Base-by-base conservation (phyloP, 2,888 invertebrate species). In the Dusona sp. region DNA sequence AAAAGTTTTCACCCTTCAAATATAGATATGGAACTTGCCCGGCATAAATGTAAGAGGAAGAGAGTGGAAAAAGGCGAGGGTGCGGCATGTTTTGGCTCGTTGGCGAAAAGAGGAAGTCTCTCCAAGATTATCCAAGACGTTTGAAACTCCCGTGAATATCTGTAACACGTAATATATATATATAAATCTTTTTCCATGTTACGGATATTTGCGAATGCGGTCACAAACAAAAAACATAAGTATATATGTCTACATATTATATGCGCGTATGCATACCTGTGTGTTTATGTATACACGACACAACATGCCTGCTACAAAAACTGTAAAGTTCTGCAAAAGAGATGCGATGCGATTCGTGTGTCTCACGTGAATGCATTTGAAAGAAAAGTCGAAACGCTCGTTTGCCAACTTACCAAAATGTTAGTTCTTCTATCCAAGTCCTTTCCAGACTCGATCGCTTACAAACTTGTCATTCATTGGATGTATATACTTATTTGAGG, bases 1-100 rank as follows among this genome's bases (percentile, higher is more conserved):
- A 89, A 88, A 91, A 90, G 84, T 90, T 91, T 88, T 61, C 33
- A 54, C 38, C 19, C 22, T 38, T 36, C 25, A 9, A n/a, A 33
- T 42, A 54, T 67, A 77, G 78, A 79, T 84, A 78, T 79, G 25
- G 61, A 33, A 29, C 29, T n/a, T 22, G 38, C 19, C 16, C 38
- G n/a, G 38, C 11, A 38, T 48, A 29, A 61, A 67, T 54, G 22
- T 54, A 33, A 61, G 75, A 16, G 16, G 16, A 1, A 75, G 29
- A 8, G 25, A 29, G n/a, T n/a, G 3, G 42, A 19, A 73, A 22
- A 57, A 51, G 25, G 57, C 16, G 29, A 61, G 29, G 16, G 61
- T 61, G 61, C 29, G 48, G 33, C 36, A 61, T 68, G 72, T 85
- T 61, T 78, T 65, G 78, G 61, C 42, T 75, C 68, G 74, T 64